Base-by-base conservation (phyloP, 2,888 invertebrate genomes). In the Pseudolycoriella hygida region DNA sequence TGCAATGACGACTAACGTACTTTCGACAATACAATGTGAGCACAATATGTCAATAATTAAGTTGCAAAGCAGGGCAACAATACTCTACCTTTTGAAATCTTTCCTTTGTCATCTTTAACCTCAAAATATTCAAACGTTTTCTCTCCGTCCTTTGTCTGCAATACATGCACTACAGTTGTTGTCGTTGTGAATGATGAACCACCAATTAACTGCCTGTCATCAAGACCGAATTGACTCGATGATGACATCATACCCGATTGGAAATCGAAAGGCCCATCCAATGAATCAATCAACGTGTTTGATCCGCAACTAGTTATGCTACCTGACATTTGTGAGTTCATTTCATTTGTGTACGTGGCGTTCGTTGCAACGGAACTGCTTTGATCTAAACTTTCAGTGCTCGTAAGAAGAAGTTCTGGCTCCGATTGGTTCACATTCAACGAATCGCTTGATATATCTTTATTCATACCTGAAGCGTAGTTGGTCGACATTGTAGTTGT, bases 251-350 rank as follows among this genome's bases (percentile, higher is more conserved):
- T 39, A 25, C 17, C 19, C 17, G n/a, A 17, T 32, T 12, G 12
- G 15, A 10, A 14, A 39, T 25, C 17, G 15, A 14, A 18, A 12
- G 39, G 18, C 10, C 31, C 11, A 25, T 41, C 41, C n/a, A 14
- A 15, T 20, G 44, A n/a, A 18, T 86, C 85, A 45, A 87, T 81
- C 72, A 87, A 76, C 12, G 86, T 86, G 60, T 84, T 85, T 46
- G 86, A 86, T 52, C 84, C 85, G 50, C 74, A 76, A 60, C 86
- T 86, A 17, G 86, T 85, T 45, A 85, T 75, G 60, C 86, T 86
- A 45, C 85, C 84, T 1, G 86, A 85, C 79, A 85, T 84, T 34
- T 84, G 76, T 1, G 86, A 87, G 56, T 86, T 85, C 0, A 80
- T 80, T 61, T 86, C 85, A 52, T 80, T 83, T 58, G 84, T 84